Percentiles rank a stretch among this genome's conserved stretches.
These are phyloP conservation scores for Ctenoplectra terminalis DNA, from an alignment of 1,140 invertebrate species.

Conservation along the genomic window DNA sequence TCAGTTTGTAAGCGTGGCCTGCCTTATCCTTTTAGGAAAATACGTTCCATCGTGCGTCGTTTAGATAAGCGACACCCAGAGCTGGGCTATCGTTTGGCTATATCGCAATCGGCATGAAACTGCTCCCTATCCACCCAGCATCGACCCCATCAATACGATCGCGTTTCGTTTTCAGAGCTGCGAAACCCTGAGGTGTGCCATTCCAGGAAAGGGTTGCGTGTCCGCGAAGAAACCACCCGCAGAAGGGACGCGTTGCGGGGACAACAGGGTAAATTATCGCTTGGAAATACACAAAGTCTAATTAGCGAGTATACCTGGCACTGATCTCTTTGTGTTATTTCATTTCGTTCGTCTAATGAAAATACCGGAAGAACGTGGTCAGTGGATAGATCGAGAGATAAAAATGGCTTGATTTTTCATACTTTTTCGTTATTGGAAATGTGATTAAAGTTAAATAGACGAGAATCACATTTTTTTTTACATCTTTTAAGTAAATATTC, in stretches of 20 bases:
- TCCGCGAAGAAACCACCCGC: constrained; percentile 84
- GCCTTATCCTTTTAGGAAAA: constrained; percentile 66
- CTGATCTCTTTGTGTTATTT: not conserved
- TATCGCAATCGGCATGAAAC: constrained; percentile 58
- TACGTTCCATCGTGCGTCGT: constrained; percentile 10
- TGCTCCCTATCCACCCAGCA: not conserved
- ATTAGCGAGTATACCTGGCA: constrained; percentile 21
- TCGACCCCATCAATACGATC: constrained; percentile 10
- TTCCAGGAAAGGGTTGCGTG: constrained; percentile 82
- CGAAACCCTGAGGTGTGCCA: constrained; percentile 83
- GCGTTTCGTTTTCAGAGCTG: constrained; percentile 73
- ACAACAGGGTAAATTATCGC: constrained; percentile 71
- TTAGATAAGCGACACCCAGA: constrained; percentile 49
- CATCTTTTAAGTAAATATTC: no score
- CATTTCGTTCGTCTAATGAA: constrained; percentile 19
- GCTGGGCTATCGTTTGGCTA: constrained; percentile 38
- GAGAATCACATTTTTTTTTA: no score
- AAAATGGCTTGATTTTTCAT: not conserved
- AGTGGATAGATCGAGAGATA: not conserved
- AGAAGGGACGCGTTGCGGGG: constrained; percentile 85
- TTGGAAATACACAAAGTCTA: constrained; percentile 42
- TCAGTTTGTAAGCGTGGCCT: constrained; percentile 38
- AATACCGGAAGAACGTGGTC: not conserved
- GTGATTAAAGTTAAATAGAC: not conserved
- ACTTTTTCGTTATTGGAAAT: not conserved